A percentile compares a stretch with the other conserved stretches of the same genome.
Evolutionary conservation across 2,888 invertebrate genomes (phyloP).

Genomic region (Epinotia demarniana): DNA sequence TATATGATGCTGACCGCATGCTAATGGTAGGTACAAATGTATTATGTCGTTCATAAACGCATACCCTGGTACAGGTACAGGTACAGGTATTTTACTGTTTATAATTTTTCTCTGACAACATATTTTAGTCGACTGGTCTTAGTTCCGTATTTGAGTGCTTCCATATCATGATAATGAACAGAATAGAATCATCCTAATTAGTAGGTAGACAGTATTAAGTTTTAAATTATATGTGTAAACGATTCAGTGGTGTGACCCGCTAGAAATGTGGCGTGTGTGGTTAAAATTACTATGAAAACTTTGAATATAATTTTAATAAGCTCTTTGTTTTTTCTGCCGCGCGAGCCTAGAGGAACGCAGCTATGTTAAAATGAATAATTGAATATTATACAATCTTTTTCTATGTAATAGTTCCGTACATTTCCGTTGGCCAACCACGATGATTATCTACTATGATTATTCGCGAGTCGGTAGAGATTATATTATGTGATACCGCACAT

Average conservation of each 20-base stretch:
- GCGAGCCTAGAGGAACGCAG: not conserved
- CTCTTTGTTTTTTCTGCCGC: not conserved
- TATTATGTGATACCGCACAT: not conserved
- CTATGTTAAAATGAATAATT: not conserved
- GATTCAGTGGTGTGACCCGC: slow-evolving; percentile 5
- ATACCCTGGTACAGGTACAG: too few relatives aligned
- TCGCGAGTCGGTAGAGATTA: not conserved
- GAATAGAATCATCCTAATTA: slow-evolving; percentile 30
- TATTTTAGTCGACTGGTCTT: not conserved
- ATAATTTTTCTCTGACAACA: not conserved
- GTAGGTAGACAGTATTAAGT: slow-evolving; percentile 44
- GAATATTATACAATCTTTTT: not conserved
- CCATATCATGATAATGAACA: slow-evolving; percentile 22
- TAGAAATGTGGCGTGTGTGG: slow-evolving; percentile 20
- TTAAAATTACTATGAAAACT: not conserved
- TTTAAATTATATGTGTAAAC: slow-evolving; percentile 37
- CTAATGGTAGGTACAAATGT: not conserved
- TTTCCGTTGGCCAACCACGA: not conserved
- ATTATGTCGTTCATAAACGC: not conserved
- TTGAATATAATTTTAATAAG: not conserved
- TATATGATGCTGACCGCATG: not conserved
- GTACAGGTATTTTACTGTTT: not conserved
- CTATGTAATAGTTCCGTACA: not conserved
- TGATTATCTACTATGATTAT: not conserved
- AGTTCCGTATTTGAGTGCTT: slow-evolving; percentile 36